These are phyloP conservation scores for Eptesicus fuscus DNA, from an alignment of 2,113 vertebrate genomes.

Conservation along the genomic window DNA sequence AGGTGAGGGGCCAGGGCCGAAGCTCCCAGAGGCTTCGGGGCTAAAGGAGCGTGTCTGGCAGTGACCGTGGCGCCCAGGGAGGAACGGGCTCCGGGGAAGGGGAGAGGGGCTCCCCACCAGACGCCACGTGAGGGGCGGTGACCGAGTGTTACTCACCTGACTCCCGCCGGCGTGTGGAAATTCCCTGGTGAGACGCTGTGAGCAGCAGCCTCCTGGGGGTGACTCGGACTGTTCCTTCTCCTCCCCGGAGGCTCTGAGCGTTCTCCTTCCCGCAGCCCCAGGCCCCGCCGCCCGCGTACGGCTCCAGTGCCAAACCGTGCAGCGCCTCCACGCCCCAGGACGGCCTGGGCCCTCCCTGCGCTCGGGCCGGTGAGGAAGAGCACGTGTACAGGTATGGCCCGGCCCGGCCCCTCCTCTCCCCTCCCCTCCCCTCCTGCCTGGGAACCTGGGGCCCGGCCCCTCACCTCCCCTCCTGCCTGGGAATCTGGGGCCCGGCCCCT, in stretches of 20 bases:
- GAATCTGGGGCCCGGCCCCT: not conserved
- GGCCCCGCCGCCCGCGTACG: conserved; percentile 66
- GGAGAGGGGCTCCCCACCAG: not conserved
- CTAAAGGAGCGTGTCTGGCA: not conserved
- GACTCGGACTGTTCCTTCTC: not conserved
- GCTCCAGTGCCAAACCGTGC: conserved; percentile 85
- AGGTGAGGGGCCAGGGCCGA: conserved; percentile 78
- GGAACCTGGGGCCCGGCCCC: not conserved
- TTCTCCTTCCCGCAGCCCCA: conserved; percentile 24
- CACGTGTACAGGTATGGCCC: conserved; percentile 94
- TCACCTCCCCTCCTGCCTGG: not conserved
- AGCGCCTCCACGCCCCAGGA: conserved; percentile 84
- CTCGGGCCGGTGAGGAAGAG: conserved; percentile 91
- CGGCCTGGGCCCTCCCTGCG: conserved; percentile 81
- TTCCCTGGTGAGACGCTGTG: conserved; percentile 54
- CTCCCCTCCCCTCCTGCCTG: not conserved
- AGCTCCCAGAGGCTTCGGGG: not conserved
- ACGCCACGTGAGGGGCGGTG: conserved; percentile 6
- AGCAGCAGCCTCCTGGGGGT: not conserved
- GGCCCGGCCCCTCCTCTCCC: fast-evolving
- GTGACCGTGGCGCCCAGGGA: not conserved
- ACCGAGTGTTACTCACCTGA: conserved; percentile 74
- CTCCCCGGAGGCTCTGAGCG: not conserved
- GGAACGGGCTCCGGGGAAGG: not conserved
- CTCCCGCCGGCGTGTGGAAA: conserved; percentile 50